Evolutionary conservation across 2,797 vertebrate genomes (phyloP), one percentile per base, ranked within the genome.

Genomic region (Gymnopithys bicolor): DNA sequence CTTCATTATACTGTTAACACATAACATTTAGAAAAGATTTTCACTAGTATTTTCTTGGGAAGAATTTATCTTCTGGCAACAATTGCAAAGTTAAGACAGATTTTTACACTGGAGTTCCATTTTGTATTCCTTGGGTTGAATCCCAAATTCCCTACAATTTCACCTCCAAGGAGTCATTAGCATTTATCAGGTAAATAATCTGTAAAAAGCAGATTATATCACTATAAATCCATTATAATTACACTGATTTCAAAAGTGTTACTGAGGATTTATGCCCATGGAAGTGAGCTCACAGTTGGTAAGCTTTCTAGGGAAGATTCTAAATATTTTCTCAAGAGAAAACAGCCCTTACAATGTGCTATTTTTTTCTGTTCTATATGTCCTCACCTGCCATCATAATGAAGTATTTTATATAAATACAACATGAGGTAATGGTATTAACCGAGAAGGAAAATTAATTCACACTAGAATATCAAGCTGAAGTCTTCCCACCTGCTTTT

Each of bases 81-180:
- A 49, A 41, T 64, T 89, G 62, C 77, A 56, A 89, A 85, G 30
- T 67, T 78, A 68, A 75, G 75, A 60, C 73, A 89, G 81, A 94
- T 81, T 94, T 94, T 89, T 89, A 90, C 22, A 43, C 24, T 62
- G 8, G 24, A 86, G 60, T 46, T 48, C 10, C 22, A 39, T 80
- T 95, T 79, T 68, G 59, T 90, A 37, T 95, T 92, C 52, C 64
- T 94, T 96, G 88, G 86, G 86, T 95, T 93, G 77, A 92, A 83
- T 95, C 67, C 84, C 84, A 96, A 43, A 82, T 84, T 95, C 41
- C 24, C 49, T 87, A 37, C 46, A 76, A 55, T 84, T 93, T 89
- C 59, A 89, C 81, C 27, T 95, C 74, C 45, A 70, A 89, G 78
- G 24, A 84, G 28, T 80, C 70, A 83, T 90, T 92, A 90, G 21